Evolutionary conservation across 1,140 invertebrate genomes (phyloP).

Genomic region (Atopsyche davidsoni): DNA sequence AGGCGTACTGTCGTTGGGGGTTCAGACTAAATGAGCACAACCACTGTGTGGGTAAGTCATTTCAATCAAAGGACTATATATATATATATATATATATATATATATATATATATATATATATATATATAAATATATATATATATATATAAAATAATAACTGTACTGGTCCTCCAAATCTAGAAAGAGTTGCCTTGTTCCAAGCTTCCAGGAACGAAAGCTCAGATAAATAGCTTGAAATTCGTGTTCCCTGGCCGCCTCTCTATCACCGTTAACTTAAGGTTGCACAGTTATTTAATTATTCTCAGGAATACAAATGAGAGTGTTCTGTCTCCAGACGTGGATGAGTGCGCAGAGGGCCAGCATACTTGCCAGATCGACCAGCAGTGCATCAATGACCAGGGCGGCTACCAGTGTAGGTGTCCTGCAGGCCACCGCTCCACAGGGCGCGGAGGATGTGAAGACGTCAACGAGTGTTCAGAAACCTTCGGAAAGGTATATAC

Average conservation of each 20-base stretch:
- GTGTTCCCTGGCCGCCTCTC: no score
- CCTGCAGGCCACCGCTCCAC: constrained; percentile 57
- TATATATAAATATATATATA: neutral
- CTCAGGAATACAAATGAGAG: no score
- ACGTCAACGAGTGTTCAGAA: constrained; percentile 79
- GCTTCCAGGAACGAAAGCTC: no score
- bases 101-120: no score
- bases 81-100: neutral
- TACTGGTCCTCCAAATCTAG: no score
- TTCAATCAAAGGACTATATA: no score
- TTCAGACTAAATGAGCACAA: constrained; percentile 43
- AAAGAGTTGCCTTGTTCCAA: no score
- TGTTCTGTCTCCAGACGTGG: constrained; percentile 54
- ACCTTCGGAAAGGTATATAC: constrained; percentile 37
- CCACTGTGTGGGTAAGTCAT: constrained; percentile 38
- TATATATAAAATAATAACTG: constrained; percentile 4
- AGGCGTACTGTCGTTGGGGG: constrained; percentile 40
- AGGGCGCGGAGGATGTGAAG: constrained; percentile 70
- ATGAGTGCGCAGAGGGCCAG: constrained; percentile 61
- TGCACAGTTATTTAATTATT: no score
- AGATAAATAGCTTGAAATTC: no score
- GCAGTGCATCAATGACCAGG: constrained; percentile 66
- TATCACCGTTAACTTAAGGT: no score
- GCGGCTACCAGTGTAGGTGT: constrained; percentile 71
- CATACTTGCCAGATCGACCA: constrained; percentile 65